Evolutionary conservation across 2,113 vertebrate genomes (phyloP).

Genomic region (Sardina pilchardus): DNA sequence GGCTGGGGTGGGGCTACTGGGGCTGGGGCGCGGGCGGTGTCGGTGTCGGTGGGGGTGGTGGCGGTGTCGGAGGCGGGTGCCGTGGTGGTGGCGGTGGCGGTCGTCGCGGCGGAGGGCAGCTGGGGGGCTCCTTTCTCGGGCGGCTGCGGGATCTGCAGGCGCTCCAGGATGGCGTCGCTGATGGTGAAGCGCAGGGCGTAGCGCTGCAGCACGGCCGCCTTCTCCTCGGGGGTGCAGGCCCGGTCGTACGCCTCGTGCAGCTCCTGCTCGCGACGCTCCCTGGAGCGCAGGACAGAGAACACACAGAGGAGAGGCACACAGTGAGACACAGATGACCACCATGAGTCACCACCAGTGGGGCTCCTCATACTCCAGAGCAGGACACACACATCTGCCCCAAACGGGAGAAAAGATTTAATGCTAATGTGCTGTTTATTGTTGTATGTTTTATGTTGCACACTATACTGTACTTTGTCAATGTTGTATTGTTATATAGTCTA

Average conservation of each 20-base stretch:
- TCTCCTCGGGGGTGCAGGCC: slow-evolving; percentile 87
- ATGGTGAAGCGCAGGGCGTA: slow-evolving; percentile 96
- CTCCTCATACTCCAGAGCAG: neutral
- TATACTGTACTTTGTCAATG: no score
- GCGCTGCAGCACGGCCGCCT: slow-evolving; percentile 87
- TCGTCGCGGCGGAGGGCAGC: slow-evolving; percentile 56
- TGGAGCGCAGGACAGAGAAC: slow-evolving; percentile 42
- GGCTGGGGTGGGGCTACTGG: slow-evolving; percentile 55
- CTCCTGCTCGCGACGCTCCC: slow-evolving; percentile 86
- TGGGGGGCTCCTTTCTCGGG: slow-evolving; percentile 77
- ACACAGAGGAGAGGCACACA: neutral
- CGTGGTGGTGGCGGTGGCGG: slow-evolving; percentile 68
- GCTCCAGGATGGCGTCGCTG: slow-evolving; percentile 93
- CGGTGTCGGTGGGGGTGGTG: slow-evolving; percentile 11
- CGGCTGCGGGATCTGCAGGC: slow-evolving; percentile 86
- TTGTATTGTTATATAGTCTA: no score
- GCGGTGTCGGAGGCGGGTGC: slow-evolving; percentile 23
- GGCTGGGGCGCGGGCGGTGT: slow-evolving; percentile 50
- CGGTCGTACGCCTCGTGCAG: slow-evolving; percentile 88
- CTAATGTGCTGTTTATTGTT: no score
- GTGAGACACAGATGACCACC: neutral
- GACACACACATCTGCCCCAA: no score
- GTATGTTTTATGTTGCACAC: no score
- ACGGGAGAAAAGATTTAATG: no score
- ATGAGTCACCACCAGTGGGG: neutral